These are phyloP conservation scores for Mactra quadrangularis DNA, from an alignment of 1,140 invertebrate species.

Conservation along the genomic window DNA sequence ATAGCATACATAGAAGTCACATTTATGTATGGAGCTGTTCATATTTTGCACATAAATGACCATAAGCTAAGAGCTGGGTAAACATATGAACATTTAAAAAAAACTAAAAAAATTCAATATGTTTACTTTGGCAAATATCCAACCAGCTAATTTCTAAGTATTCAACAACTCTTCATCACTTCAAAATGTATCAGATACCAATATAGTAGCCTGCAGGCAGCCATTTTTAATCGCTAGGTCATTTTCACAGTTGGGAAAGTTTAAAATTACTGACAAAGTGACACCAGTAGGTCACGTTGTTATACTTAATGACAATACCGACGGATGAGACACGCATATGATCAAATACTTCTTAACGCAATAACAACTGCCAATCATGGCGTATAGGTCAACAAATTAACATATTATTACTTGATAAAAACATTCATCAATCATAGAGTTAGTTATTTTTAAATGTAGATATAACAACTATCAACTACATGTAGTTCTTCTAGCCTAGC, in stretches of 20 bases:
- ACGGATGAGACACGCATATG: background rate
- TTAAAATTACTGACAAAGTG: slow-evolving; percentile 9
- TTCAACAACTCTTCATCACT: slow-evolving; percentile 13
- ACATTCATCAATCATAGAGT: too few relatives aligned
- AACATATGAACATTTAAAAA: slow-evolving; percentile 4
- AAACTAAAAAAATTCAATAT: background rate
- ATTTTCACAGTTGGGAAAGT: slow-evolving; percentile 3
- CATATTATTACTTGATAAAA: too few relatives aligned
- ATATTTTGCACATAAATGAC: slow-evolving; percentile 23
- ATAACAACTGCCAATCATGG: too few relatives aligned
- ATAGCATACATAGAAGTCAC: too few relatives aligned
- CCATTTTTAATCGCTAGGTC: slow-evolving; percentile 19
- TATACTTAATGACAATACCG: background rate
- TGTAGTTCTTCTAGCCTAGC: too few relatives aligned
- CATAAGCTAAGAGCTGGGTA: slow-evolving; percentile 7
- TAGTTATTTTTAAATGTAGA: too few relatives aligned
- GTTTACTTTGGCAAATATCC: slow-evolving; percentile 30
- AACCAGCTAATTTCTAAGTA: background rate
- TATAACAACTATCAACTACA: too few relatives aligned
- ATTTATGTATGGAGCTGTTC: background rate
- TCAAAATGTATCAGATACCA: slow-evolving; percentile 1
- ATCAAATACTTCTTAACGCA: background rate
- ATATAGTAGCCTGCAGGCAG: slow-evolving; percentile 17
- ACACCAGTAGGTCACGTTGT: slow-evolving; percentile 29
- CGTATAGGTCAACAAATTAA: too few relatives aligned